Evolutionary conservation across 2,888 invertebrate genomes (phyloP).

Genomic region (Lasioglossum lativentre): DNA sequence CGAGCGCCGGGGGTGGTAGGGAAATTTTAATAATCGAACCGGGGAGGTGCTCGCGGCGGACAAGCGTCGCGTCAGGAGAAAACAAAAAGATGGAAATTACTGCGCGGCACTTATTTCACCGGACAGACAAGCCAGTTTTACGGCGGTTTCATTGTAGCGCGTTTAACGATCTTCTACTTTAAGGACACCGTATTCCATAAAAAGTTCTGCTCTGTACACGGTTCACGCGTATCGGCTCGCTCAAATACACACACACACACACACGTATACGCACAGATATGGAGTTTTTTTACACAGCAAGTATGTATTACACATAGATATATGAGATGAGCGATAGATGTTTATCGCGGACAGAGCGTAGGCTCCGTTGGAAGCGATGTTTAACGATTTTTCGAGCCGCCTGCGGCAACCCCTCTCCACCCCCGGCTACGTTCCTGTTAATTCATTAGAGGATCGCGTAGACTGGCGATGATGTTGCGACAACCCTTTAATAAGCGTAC

Average conservation of each 20-base stretch:
- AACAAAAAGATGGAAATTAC: not conserved
- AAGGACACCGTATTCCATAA: slow-evolving; percentile 34
- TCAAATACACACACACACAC: not conserved
- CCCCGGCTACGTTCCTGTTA: slow-evolving; percentile 26
- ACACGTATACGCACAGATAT: not conserved
- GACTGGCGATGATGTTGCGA: slow-evolving; percentile 30
- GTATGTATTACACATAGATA: slow-evolving; percentile 17
- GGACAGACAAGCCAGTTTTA: not conserved
- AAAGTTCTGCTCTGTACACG: slow-evolving; percentile 2
- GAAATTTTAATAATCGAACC: not conserved
- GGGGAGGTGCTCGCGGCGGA: not conserved
- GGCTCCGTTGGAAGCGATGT: slow-evolving; percentile 41
- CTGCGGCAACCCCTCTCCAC: slow-evolving; percentile 24
- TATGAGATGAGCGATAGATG: slow-evolving; percentile 38
- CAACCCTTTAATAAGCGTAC: slow-evolving; percentile 34
- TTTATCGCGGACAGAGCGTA: slow-evolving; percentile 31
- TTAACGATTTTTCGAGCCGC: slow-evolving; percentile 60
- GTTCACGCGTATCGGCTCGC: slow-evolving; percentile 19
- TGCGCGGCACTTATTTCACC: not conserved
- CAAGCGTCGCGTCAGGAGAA: not conserved
- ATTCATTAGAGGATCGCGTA: slow-evolving; percentile 55
- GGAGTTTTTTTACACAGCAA: slow-evolving; percentile 31
- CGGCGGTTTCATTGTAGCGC: not conserved
- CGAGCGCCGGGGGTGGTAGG: not conserved
- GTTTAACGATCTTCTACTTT: slow-evolving; percentile 34